Percentiles rank a stretch among this genome's conserved stretches.
Conservation (phyloP, 64 coral and sea anemone species). For the Stichodactyla mertensii region DNA sequence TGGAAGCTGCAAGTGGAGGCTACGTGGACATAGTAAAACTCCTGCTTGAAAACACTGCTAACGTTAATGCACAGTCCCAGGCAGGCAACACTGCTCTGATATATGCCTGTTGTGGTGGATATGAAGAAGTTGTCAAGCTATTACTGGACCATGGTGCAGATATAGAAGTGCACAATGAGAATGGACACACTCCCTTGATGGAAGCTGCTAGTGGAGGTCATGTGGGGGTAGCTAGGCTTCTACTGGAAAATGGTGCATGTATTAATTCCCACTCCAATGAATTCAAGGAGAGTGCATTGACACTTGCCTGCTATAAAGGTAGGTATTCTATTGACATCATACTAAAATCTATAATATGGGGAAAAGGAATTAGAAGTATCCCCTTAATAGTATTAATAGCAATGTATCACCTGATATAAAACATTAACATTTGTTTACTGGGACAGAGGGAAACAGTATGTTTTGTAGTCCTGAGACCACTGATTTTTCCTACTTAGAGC, state of each 20-base stretch:
- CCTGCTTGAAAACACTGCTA: constrained; percentile 81
- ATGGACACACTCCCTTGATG: constrained; percentile 97
- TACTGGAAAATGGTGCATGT: constrained; percentile 89
- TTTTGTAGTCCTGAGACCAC: too few species aligned
- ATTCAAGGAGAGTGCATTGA: constrained; percentile 99
- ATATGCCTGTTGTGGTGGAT: constrained; percentile 97
- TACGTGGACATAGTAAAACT: constrained; percentile 95
- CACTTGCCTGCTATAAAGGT: constrained; percentile 98
- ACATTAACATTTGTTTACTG: too few species aligned
- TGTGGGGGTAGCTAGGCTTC: constrained; percentile 90
- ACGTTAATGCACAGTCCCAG: constrained; percentile 98
- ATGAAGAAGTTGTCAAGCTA: constrained; percentile 91
- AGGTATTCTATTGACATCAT: not conserved
- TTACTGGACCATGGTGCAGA: constrained; percentile 80
- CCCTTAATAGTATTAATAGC: too few species aligned
- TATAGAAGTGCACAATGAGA: constrained; percentile 98
- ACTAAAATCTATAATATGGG: too few species aligned
- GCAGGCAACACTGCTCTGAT: constrained; percentile 97
- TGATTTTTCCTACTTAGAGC: too few species aligned
- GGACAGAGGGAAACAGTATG: too few species aligned
- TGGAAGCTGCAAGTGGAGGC: constrained; percentile 97
- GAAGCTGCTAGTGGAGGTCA: constrained; percentile 96
- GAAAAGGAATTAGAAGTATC: too few species aligned
- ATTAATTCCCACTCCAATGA: constrained; percentile 99
- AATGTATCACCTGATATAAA: too few species aligned